Base-by-base conservation (phyloP, 2,888 invertebrate species). In the Stenodema calcarata region DNA sequence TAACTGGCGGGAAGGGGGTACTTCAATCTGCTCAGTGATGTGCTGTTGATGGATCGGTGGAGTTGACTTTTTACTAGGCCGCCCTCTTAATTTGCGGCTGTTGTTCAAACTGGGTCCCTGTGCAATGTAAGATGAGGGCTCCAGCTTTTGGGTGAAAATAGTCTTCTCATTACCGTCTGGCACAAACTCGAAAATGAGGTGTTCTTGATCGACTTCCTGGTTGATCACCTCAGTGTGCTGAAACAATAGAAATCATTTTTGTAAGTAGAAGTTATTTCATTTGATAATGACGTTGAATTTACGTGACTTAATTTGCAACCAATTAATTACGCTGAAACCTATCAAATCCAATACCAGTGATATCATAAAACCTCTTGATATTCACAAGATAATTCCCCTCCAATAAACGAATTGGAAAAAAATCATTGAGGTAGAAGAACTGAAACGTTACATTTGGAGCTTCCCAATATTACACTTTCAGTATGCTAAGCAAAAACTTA, bases 151-250 rank as follows among this genome's bases (percentile, higher is more conserved):
- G 14, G 80, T 16, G 54, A 54, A 80, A 18, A 80, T 35, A 0
- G n/a, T 80, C 47, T 54, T 80, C 54, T 80, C 80, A n/a, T 54
- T 80, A n/a, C 54, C 80, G n/a, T 80, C 80, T 3, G 80, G 54
- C 69, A 83, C 83, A 27, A 83, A 83, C 41, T 83, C 83, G 28
- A 83, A 69, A 35, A 83, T 83, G n/a, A 83, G 70, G 42, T 83
- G 83, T 28, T 83, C 83, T 70, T 83, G 70, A 41, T 70, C 83
- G 0, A 83, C 83, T 27, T 83, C 83, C n/a, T 70, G 42, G 41
- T 83, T 35, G n/a, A 23, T 44, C 7, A 23, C 18, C 27, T 78
- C 78, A 27, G 30, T 0, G 11, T 44, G 9, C 79, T 79, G 27
- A 44, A 78, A 78, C 14, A 30, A 30, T n/a, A n/a, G n/a, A n/a